A percentile compares a stretch with the other conserved stretches of the same genome.
Conservation (phyloP, 2,797 vertebrate genomes). For the Erpetoichthys calabaricus region DNA sequence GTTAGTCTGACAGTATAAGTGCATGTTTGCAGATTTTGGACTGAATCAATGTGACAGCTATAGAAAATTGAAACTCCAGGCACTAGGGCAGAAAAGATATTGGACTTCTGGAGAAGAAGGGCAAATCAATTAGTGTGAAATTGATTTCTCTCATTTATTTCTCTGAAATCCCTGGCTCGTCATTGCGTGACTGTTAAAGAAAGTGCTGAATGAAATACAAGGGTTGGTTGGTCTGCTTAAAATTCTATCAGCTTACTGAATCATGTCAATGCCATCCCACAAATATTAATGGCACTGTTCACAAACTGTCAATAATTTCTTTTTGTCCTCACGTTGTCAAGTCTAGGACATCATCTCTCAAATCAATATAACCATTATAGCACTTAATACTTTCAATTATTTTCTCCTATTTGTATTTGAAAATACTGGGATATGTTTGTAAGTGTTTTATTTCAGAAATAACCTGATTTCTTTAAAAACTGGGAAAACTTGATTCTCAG, state of each 20-base stretch:
- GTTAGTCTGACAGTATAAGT: neutral
- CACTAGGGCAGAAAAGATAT: neutral
- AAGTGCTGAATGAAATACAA: constrained; percentile 1
- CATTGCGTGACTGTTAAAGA: neutral
- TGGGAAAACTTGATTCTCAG: too few relatives aligned
- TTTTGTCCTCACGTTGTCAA: too few relatives aligned
- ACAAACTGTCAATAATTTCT: too few relatives aligned
- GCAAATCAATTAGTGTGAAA: constrained; percentile 5
- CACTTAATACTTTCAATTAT: too few relatives aligned
- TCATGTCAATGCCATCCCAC: neutral
- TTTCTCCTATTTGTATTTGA: too few relatives aligned
- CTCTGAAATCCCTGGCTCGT: neutral
- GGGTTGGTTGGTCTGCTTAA: neutral
- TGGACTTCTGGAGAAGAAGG: constrained; percentile 2
- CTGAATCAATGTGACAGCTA: constrained; percentile 1
- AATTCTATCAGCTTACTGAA: neutral
- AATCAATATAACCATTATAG: too few relatives aligned
- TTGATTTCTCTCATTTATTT: constrained; percentile 1
- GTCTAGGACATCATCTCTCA: too few relatives aligned
- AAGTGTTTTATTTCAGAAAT: too few relatives aligned
- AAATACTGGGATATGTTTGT: too few relatives aligned
- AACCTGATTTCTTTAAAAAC: too few relatives aligned
- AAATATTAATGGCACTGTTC: too few relatives aligned
- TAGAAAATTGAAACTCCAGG: constrained; percentile 3
- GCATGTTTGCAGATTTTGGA: constrained; percentile 4